Percentiles rank a stretch among this genome's conserved stretches.
Conservation (phyloP, 2,113 vertebrate genomes). For the Cyanoderma ruficeps region DNA sequence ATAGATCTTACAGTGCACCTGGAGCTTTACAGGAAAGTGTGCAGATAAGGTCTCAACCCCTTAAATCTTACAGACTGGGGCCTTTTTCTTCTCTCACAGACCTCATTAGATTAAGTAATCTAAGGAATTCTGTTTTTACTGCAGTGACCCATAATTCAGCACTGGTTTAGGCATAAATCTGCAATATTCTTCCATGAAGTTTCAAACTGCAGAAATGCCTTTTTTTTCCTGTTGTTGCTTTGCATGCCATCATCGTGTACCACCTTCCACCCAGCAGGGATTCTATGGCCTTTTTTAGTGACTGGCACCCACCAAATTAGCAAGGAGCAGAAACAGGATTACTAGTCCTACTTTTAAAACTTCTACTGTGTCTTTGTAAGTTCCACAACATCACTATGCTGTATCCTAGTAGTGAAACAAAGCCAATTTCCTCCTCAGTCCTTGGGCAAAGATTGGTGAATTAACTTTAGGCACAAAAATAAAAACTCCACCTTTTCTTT, state of each 20-base stretch:
- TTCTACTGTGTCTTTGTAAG: neutral
- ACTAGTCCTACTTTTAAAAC: neutral
- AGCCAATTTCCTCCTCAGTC: neutral
- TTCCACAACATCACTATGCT: neutral
- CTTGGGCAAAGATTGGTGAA: neutral
- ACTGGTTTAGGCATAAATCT: neutral
- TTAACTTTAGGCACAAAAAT: neutral
- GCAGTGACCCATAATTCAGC: neutral
- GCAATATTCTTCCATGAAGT: neutral
- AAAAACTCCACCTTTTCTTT: accelerated
- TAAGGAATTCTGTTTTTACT: slow-evolving; percentile 38
- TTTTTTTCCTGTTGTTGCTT: neutral
- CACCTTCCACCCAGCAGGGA: neutral
- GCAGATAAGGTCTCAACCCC: slow-evolving; percentile 39
- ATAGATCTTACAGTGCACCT: slow-evolving; percentile 44
- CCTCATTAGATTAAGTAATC: neutral
- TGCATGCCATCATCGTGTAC: neutral
- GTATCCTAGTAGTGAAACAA: neutral
- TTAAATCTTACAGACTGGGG: slow-evolving; percentile 5
- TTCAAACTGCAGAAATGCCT: neutral
- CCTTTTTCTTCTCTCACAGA: neutral
- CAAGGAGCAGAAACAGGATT: neutral
- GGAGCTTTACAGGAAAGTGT: slow-evolving; percentile 26
- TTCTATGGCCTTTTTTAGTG: neutral
- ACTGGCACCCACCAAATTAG: neutral